Evolutionary conservation across 1,140 invertebrate species (phyloP).

Genomic region (Artemia franciscana): DNA sequence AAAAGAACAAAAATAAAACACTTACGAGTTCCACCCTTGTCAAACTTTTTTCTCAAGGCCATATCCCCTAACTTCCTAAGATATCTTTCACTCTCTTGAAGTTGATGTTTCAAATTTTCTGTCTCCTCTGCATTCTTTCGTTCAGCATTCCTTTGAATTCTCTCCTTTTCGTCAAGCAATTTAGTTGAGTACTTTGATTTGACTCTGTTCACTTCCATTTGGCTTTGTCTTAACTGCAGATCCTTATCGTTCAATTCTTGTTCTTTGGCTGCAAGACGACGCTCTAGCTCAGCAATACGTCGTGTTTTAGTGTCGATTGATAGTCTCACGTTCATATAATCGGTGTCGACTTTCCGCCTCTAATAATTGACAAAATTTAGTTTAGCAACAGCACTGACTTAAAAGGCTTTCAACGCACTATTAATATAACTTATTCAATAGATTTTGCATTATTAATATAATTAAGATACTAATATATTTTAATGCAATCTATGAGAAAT

Average conservation of each 20-base stretch:
- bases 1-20: too few species aligned
- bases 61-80: neutral
- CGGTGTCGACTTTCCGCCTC: neutral
- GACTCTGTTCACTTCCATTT: neutral
- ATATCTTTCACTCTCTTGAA: neutral
- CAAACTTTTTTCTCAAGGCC: neutral
- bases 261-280: neutral
- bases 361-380: neutral
- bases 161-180: slow-evolving; percentile 14
- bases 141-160: slow-evolving; percentile 33
- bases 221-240: neutral
- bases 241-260: neutral
- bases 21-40: too few species aligned
- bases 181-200: neutral
- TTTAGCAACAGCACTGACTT: too few species aligned
- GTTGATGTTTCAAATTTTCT: neutral
- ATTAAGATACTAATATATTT: too few species aligned
- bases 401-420: too few species aligned
- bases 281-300: neutral
- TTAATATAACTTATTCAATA: too few species aligned
- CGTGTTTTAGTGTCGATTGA: neutral
- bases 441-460: too few species aligned
- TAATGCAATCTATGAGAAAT: too few species aligned
- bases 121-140: slow-evolving; percentile 38
- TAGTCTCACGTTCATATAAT: neutral